Base-by-base conservation (phyloP, 2,113 vertebrate species). In the Atherinomorus stipes region DNA sequence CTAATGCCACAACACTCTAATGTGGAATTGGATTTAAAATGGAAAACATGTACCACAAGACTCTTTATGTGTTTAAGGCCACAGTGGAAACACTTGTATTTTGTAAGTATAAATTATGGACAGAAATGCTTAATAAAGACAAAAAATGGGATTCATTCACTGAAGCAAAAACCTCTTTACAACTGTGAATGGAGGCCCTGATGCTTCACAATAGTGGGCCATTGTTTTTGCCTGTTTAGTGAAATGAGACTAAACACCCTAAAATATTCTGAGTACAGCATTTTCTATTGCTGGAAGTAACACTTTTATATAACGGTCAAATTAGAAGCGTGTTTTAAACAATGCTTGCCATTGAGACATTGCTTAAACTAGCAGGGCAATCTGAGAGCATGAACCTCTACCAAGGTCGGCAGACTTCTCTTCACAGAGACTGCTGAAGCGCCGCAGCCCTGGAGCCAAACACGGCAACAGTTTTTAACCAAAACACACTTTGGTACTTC, bases 21-120 rank as follows among this genome's bases (percentile, higher is more conserved):
- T 50, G 62, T 62, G 22, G 56, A 64, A 62, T 57, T 78, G 64
- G 51, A 60, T 68, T 56, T n/a, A 34, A 65, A 77, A 64, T 38
- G 25, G 50, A 66, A 52, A 73, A 57, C 40, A n/a, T 2, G 2
- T 6, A 57, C 54, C 22, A 63, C 10, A 64, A 80, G 16, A 18
- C 44, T 71, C 42, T 69, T 19, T 25, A 40, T 64, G 38, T 74
- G 54, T 50, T 15, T 60, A 58, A 18, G 45, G 65, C 47, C 10
- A 61, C 56, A 64, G 38, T 47, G 53, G 49, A 74, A 76, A 40
- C 38, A 50, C 34, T 38, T 31, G 42, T 66, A 47, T 76, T 78
- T 64, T 53, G 11, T 53, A 59, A 53, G n/a, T 63, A 40, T 16
- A 73, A 61, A 76, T 78, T 11, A 42, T 56, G 38, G 11, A 49